Conservation (phyloP, 2,113 vertebrate species). For the Cyrtonyx montezumae region DNA sequence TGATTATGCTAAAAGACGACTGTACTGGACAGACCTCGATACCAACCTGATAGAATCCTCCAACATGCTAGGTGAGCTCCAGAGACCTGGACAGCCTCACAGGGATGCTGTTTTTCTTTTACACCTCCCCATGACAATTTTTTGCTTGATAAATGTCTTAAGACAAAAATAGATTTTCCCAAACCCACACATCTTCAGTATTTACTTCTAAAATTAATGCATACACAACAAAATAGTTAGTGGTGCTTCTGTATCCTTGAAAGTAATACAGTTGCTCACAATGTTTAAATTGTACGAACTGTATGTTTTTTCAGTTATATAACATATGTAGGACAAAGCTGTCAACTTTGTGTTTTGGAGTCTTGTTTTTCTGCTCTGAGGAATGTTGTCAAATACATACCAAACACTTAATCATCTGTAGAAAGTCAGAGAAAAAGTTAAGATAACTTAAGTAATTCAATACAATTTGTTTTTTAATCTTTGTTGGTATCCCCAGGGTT, state of each 20-base stretch:
- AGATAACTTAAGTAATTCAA: background rate
- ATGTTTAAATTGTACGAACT: background rate
- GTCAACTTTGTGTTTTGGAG: background rate
- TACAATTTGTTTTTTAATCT: background rate
- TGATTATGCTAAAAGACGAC: conserved; percentile 92
- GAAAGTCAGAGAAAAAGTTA: background rate
- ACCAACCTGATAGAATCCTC: conserved; percentile 96
- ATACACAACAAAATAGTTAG: background rate
- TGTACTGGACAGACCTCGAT: conserved; percentile 97
- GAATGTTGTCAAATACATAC: background rate
- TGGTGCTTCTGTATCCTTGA: background rate
- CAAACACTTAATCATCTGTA: background rate
- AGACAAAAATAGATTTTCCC: background rate
- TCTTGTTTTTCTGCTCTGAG: conserved; percentile 15
- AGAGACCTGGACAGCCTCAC: background rate
- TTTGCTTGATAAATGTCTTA: background rate
- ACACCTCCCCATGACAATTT: background rate
- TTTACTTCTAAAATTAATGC: background rate
- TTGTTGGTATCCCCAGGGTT: background rate
- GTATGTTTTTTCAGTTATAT: background rate
- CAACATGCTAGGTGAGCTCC: conserved; percentile 90
- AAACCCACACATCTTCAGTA: fast-evolving
- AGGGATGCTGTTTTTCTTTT: background rate
- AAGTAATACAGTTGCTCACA: background rate
- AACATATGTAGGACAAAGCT: conserved; percentile 1